Evolutionary conservation across 92 coral and sea anemone genomes (phyloP).

Genomic region (Phenganax marumi): DNA sequence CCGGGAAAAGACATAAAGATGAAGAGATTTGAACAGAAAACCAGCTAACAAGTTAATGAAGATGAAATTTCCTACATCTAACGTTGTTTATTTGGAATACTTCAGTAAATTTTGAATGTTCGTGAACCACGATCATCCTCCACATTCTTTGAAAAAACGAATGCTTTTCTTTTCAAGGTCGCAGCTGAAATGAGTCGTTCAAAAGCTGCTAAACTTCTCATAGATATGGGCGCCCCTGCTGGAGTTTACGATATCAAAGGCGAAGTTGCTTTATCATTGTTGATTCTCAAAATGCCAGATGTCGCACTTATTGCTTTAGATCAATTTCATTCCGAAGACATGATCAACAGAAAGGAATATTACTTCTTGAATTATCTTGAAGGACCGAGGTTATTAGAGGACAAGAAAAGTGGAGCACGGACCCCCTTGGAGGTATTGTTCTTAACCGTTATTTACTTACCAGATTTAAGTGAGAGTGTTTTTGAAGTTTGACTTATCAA

Average conservation of each 20-base stretch:
- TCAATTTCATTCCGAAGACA: constrained; percentile 70
- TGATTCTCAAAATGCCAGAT: constrained; percentile 96
- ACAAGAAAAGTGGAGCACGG: constrained; percentile 85
- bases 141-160: too few species aligned
- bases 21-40: too few species aligned
- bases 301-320: constrained; percentile 77
- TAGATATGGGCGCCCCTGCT: constrained; percentile 87
- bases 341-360: constrained; percentile 64
- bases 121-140: too few species aligned
- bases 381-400: constrained; percentile 48
- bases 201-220: constrained; percentile 77
- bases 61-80: too few species aligned
- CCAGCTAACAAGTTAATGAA: too few species aligned
- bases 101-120: too few species aligned
- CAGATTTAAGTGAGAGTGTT: too few species aligned
- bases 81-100: too few species aligned
- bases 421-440: constrained; percentile 71
- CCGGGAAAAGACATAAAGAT: too few species aligned
- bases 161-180: constrained; percentile 53
- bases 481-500: too few species aligned
- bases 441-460: constrained; percentile 26
- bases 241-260: constrained; percentile 87
- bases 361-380: constrained; percentile 69
- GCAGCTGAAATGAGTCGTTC: constrained; percentile 97
- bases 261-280: constrained; percentile 79